Percentiles rank a stretch among this genome's conserved stretches.
Evolutionary conservation across 1,140 invertebrate species (phyloP).

Genomic region (Drosophila sproati): DNA sequence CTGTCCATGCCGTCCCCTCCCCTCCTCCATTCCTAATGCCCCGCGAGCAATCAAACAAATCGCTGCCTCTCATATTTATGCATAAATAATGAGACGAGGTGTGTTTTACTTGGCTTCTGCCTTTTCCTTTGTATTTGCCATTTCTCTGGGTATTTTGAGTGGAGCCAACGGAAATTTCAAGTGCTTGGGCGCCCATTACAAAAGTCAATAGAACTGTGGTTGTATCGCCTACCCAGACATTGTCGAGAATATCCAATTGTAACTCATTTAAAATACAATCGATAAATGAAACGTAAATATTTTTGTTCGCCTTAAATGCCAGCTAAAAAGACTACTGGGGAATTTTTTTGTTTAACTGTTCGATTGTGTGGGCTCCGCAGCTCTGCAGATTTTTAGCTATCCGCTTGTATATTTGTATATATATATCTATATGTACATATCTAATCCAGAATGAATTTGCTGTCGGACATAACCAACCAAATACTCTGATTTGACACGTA

Average conservation of each 20-base stretch:
- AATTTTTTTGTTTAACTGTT: slow-evolving; percentile 49
- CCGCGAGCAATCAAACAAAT: slow-evolving; percentile 69
- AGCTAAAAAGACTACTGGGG: slow-evolving; percentile 50
- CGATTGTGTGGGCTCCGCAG: neutral
- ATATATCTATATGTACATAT: neutral
- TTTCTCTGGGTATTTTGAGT: slow-evolving; percentile 46
- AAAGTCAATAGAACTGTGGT: slow-evolving; percentile 57
- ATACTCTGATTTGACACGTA: neutral
- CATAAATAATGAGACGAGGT: slow-evolving; percentile 75
- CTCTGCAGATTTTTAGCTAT: slow-evolving; percentile 24
- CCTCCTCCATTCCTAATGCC: slow-evolving; percentile 2
- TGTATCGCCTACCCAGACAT: slow-evolving; percentile 1
- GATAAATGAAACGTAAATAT: slow-evolving; percentile 71
- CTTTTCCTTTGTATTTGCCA: slow-evolving; percentile 2
- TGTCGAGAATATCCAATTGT: slow-evolving; percentile 27
- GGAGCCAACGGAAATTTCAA: slow-evolving; percentile 62
- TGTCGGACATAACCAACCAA: neutral
- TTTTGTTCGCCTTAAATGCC: neutral
- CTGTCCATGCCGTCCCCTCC: slow-evolving; percentile 16
- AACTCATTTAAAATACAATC: slow-evolving; percentile 76
- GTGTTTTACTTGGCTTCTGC: slow-evolving; percentile 16
- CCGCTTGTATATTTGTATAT: slow-evolving; percentile 6
- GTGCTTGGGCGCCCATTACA: slow-evolving; percentile 62
- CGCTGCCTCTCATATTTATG: slow-evolving; percentile 81
- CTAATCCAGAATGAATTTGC: neutral